Evolutionary conservation across 2,888 invertebrate genomes (phyloP), one percentile per base, ranked within the genome.

Genomic region (Idaea aversata): DNA sequence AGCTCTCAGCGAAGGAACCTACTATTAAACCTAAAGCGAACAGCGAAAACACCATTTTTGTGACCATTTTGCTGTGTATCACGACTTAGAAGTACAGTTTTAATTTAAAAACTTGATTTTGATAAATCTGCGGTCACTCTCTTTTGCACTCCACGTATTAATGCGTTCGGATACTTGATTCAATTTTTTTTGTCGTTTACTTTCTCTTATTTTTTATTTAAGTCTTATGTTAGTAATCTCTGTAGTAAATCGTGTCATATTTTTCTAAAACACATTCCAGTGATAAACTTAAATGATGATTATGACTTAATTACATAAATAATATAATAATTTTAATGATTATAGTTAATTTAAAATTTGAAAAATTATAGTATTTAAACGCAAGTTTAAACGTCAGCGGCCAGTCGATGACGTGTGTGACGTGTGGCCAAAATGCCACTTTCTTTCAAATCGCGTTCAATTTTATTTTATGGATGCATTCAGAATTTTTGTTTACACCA

Each of bases 41-140:
- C 60, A 88, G 70, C 66, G 83, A 76, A 70, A 87, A 65, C 64
- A 87, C 72, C 74, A 83, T 83, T 82, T 91, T 91, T 86, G 88
- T 84, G 86, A 87, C 84, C 92, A 93, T 93, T 87, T 90, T 92
- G 84, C 62, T 66, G 63, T 35, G 57, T 72, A 75, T 77, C 78
- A 75, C 74, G 78, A 81, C 80, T 81, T 71, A 77, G 72, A 73
- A 69, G 70, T 76, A 70, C 10, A 69, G 72, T 71, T 80, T 76
- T 76, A 78, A 74, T 73, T 73, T 64, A 78, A 68, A 70, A 76
- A 75, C 73, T 74, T 72, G 62, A 57, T 64, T 64, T 62, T 59
- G 10, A n/a, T 16, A 60, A 62, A 34, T 61, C 57, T 34, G 63
- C 65, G 47, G 47, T 65, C 65, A 65, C 60, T 62, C 61, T 60